These are phyloP conservation scores for Notamacropus eugenii DNA, from an alignment of 2,797 vertebrate genomes.

Conservation along the genomic window DNA sequence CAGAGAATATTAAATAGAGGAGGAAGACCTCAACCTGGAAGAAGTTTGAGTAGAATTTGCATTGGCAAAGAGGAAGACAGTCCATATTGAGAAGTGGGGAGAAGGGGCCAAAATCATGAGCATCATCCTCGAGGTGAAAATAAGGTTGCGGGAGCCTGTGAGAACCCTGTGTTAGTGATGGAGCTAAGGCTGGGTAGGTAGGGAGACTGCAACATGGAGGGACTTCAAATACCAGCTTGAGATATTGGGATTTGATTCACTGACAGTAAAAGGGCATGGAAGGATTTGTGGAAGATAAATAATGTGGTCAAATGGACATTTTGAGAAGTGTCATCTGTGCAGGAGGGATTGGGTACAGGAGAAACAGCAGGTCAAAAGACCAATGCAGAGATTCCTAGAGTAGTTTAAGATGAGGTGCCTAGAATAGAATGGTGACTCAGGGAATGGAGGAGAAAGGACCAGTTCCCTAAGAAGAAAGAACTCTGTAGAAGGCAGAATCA, in stretches of 20 bases:
- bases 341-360: not conserved
- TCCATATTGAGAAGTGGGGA: not conserved
- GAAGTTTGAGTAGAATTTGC: not conserved
- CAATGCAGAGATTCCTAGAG: not conserved
- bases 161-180: not conserved
- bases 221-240: not conserved
- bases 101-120: not conserved
- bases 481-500: not conserved
- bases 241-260: not conserved
- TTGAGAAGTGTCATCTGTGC: not conserved
- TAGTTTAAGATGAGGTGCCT: not conserved
- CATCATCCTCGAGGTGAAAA: not conserved
- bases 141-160: not conserved
- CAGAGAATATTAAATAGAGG: too few species aligned
- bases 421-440: too few species aligned
- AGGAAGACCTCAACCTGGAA: not conserved
- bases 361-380: not conserved
- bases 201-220: not conserved
- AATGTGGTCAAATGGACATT: not conserved
- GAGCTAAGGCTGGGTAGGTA: not conserved
- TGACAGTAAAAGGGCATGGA: not conserved
- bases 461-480: not conserved
- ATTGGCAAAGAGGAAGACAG: not conserved
- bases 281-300: not conserved
- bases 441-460: not conserved